Percentiles rank a stretch among this genome's conserved stretches.
phyloP scores from a whole-genome alignment of 1,140 invertebrate genomes.

The Nilaparvata lugens region DNA sequence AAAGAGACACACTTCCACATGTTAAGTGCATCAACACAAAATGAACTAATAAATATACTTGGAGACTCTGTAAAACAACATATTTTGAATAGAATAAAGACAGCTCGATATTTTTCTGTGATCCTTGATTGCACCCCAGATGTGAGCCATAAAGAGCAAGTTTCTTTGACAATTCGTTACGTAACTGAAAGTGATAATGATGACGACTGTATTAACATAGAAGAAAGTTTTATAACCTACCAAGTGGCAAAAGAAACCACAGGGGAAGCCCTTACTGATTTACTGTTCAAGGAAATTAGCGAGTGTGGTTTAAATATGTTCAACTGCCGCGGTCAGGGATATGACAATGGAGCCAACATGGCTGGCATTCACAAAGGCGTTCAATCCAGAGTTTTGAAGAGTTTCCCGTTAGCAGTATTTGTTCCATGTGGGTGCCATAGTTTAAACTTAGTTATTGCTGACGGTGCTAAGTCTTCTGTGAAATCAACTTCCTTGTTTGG shows the following conservation, averaged over 20 bases:
- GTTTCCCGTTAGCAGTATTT: slow-evolving; percentile 10
- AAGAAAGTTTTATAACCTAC: slow-evolving; percentile 14
- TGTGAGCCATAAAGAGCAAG: slow-evolving; percentile 16
- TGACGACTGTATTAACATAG: slow-evolving; percentile 5
- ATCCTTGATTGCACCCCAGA: slow-evolving; percentile 20
- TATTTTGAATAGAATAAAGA: slow-evolving; percentile 22
- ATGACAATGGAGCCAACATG: slow-evolving; percentile 12
- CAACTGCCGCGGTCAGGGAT: slow-evolving; percentile 15
- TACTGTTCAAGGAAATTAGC: slow-evolving; percentile 10
- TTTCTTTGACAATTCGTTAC: slow-evolving; percentile 8
- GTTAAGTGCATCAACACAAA: slow-evolving; percentile 23
- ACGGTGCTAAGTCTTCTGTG: too few relatives aligned
- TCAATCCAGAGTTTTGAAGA: slow-evolving; percentile 11
- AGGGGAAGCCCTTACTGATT: slow-evolving; percentile 5
- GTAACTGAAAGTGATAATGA: slow-evolving; percentile 6
- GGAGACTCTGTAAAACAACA: slow-evolving; percentile 19
- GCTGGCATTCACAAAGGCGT: slow-evolving; percentile 9
- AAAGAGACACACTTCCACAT: slow-evolving; percentile 15
- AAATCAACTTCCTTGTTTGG: too few relatives aligned
- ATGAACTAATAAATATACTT: slow-evolving; percentile 26
- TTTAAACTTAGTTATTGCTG: too few relatives aligned
- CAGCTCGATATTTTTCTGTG: slow-evolving; percentile 21
- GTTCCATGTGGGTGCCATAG: too few relatives aligned
- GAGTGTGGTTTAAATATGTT: slow-evolving; percentile 5
- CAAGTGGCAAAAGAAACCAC: slow-evolving; percentile 1